Evolutionary conservation across 1,140 invertebrate genomes (phyloP).

Genomic region (Ceratitis capitata): DNA sequence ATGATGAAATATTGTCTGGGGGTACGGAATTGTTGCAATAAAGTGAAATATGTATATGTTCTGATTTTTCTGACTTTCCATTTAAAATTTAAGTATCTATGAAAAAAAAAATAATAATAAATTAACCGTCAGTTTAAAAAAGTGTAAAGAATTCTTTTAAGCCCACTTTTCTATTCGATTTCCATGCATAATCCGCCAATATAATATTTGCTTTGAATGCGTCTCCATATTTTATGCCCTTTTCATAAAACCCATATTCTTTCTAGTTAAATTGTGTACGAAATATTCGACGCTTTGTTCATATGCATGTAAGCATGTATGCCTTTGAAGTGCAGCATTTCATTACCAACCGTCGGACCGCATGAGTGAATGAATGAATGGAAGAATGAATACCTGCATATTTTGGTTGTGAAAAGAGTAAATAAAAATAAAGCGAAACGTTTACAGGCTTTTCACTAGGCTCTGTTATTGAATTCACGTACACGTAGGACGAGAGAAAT

Average conservation of each 20-base stretch:
- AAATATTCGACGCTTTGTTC: conserved; percentile 3
- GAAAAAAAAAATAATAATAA: too few relatives aligned
- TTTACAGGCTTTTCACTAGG: neutral
- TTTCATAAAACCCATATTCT: conserved; percentile 1
- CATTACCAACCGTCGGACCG: neutral
- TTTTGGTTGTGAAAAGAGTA: neutral
- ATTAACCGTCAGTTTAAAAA: too few relatives aligned
- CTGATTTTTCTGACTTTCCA: too few relatives aligned
- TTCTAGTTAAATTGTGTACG: neutral
- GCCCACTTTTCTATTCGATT: too few relatives aligned
- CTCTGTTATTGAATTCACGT: neutral
- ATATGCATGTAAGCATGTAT: neutral
- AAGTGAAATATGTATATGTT: too few relatives aligned
- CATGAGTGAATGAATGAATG: neutral
- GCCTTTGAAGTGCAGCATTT: conserved; percentile 23
- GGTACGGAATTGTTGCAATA: too few relatives aligned
- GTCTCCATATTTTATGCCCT: neutral
- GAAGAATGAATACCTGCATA: neutral
- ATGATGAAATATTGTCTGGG: too few relatives aligned
- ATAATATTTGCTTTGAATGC: neutral
- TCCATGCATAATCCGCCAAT: neutral
- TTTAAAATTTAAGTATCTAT: too few relatives aligned
- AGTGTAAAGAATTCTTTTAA: too few relatives aligned
- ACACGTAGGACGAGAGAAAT: neutral
- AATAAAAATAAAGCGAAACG: neutral